phyloP scores from a whole-genome alignment of 2,113 vertebrate species.

The Diglossa brunneiventris region DNA sequence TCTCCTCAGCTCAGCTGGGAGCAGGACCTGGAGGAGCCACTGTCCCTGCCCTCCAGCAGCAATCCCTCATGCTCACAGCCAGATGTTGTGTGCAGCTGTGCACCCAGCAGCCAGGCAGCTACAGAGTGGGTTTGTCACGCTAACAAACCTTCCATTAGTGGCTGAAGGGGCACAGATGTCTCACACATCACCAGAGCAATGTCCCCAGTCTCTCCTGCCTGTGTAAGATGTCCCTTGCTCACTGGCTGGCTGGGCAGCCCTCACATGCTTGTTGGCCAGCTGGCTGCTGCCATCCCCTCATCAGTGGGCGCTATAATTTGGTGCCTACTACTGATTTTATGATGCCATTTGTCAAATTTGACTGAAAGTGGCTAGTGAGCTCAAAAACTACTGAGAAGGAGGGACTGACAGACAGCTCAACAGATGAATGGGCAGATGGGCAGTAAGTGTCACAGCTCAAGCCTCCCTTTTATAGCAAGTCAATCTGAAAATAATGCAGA shows the following conservation, averaged over 20 bases:
- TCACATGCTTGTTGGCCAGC: neutral
- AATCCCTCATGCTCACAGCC: neutral
- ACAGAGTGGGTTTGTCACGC: neutral
- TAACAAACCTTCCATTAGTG: neutral
- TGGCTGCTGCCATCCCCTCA: neutral
- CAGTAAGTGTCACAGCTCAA: neutral
- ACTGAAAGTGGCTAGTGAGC: slow-evolving; percentile 6
- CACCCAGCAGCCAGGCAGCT: neutral
- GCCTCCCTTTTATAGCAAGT: neutral
- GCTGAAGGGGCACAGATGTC: neutral
- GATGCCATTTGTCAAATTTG: slow-evolving; percentile 2
- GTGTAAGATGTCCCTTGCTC: neutral
- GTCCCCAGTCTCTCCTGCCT: neutral
- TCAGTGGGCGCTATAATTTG: neutral
- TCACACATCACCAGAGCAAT: neutral
- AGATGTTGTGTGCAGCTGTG: neutral
- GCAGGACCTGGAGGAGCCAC: neutral
- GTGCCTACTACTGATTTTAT: neutral
- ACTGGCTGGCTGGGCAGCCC: neutral
- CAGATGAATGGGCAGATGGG: slow-evolving; percentile 30
- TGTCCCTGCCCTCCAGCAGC: neutral
- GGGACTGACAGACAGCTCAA: neutral
- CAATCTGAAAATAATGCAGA: slow-evolving; percentile 4
- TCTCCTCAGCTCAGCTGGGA: neutral
- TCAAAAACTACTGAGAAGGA: neutral